phyloP scores from a whole-genome alignment of 2,113 vertebrate species.

The Ginglymostoma cirratum region DNA sequence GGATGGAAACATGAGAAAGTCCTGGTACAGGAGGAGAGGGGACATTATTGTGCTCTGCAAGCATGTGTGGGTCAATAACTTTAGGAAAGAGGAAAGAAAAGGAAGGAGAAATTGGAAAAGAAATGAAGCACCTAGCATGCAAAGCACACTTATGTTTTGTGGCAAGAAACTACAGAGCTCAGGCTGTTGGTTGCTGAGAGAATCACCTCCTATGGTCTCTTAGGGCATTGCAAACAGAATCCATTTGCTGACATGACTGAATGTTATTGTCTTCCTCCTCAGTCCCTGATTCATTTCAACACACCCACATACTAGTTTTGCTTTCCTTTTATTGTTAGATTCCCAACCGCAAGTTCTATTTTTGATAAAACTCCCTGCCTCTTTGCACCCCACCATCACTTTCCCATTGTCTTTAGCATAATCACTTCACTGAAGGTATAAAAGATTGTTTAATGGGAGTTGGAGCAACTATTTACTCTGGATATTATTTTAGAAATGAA shows the following conservation, averaged over 20 bases:
- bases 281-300: not conserved
- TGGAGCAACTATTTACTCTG: not conserved
- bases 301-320: not conserved
- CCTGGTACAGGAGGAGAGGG: not conserved
- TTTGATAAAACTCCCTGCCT: not conserved
- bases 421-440: not conserved
- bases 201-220: too few relatives aligned
- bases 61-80: not conserved
- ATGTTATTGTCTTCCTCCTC: not conserved
- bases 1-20: too few relatives aligned
- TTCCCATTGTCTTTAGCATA: not conserved
- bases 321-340: conserved; percentile 1
- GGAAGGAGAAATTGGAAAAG: not conserved
- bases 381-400: not conserved
- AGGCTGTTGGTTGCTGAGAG: not conserved
- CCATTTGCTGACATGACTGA: not conserved
- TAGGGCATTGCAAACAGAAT: not conserved
- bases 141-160: not conserved
- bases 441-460: not conserved
- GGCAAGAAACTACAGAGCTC: not conserved
- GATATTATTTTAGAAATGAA: not conserved
- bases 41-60: not conserved
- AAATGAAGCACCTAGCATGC: not conserved
- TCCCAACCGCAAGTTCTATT: not conserved
- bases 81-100: not conserved